Conservation (phyloP, 2,113 vertebrate species). For the Paradoxurus hermaphroditus region DNA sequence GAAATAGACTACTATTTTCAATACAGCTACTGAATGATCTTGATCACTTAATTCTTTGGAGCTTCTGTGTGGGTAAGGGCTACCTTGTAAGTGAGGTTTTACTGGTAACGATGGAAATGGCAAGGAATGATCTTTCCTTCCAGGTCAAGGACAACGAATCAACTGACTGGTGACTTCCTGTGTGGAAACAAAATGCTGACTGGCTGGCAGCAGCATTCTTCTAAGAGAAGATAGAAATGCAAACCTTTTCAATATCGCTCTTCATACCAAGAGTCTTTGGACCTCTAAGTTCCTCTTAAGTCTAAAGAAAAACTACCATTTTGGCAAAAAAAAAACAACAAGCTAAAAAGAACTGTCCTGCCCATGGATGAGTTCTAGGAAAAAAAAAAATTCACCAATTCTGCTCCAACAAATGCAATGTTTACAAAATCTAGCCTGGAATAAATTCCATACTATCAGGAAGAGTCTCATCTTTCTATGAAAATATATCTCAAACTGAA, state of each 20-base stretch:
- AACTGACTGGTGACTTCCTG: background rate
- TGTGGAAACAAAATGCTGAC: background rate
- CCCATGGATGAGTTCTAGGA: background rate
- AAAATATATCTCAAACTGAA: background rate
- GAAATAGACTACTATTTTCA: slow-evolving; percentile 12
- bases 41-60: background rate
- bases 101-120: background rate
- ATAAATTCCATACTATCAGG: background rate
- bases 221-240: background rate
- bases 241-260: background rate
- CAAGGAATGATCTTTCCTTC: background rate
- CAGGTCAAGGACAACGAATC: background rate
- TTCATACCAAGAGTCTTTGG: background rate
- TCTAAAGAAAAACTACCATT: background rate
- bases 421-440: background rate
- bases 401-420: background rate
- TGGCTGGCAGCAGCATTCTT: background rate
- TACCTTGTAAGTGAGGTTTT: background rate
- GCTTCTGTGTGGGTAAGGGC: background rate
- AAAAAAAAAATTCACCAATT: background rate
- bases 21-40: background rate
- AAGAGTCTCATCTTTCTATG: background rate
- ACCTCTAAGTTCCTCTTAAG: background rate
- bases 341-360: background rate
- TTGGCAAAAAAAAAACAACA: background rate